Evolutionary conservation across 2,888 invertebrate species (phyloP), one percentile per base, ranked within the genome.

Genomic region (Choristoneura rosaceana): DNA sequence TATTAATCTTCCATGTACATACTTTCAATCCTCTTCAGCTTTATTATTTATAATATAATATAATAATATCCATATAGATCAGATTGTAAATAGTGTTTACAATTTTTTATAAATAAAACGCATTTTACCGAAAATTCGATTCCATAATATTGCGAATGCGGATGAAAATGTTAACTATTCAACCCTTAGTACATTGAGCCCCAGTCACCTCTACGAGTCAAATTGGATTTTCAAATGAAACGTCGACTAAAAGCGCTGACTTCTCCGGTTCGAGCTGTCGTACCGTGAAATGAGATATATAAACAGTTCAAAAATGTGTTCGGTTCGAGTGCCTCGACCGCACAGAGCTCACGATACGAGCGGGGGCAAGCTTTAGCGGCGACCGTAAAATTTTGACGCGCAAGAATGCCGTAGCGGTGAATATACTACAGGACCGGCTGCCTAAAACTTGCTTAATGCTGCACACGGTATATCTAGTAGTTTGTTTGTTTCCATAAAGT

Each of bases 241-340:
- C 79, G 78, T 80, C 78, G 76, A 76, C 73, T 74, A 76, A 80
- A 80, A 79, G 78, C 77, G 76, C 77, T 78, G 77, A 25, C 62
- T 43, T 77, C 77, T 79, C 76, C 79, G 78, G 76, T 75, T 79
- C 79, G 78, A 89, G 86, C 88, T 90, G 88, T 87, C 85, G 85
- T 85, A 81, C 85, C 90, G 88, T 89, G 87, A 92, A 92, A 92
- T 90, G 85, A 90, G 88, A 90, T 90, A 89, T 90, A 89, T 90
- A 90, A 88, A 87, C 83, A 85, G 87, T 79, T 90, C 87, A 88
- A 91, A 92, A 92, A 89, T 87, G 84, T 84, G 85, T 89, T 88
- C 84, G 82, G 80, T 83, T 84, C 79, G 55, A 25, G 10, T 38
- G 41, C 43, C 43, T 58, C 43, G 64, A 15, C 17, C 9, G 50